phyloP scores from a whole-genome alignment of 2,888 invertebrate species.

The Globia sparganii region DNA sequence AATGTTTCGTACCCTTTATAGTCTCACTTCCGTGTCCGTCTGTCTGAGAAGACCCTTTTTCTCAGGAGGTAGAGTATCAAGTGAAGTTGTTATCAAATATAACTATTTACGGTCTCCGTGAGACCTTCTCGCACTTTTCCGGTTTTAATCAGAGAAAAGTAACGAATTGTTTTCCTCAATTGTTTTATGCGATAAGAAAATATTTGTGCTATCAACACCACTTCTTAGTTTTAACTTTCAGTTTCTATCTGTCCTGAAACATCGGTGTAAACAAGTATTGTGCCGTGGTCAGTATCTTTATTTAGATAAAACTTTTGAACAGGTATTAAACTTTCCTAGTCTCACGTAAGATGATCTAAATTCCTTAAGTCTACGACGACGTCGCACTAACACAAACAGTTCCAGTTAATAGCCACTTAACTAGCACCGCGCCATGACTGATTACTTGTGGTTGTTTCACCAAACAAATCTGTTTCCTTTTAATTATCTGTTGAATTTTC shows the following conservation, averaged over 20 bases:
- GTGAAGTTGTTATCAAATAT: not conserved
- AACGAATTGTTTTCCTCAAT: not conserved
- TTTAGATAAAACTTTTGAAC: not conserved
- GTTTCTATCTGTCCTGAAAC: not conserved
- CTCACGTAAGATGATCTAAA: conserved; percentile 8
- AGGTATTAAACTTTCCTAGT: not conserved
- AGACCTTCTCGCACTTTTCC: not conserved
- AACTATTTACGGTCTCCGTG: not conserved
- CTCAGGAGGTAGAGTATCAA: not conserved
- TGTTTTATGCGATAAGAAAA: not conserved
- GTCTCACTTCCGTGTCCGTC: not conserved
- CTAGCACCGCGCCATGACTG: conserved; percentile 11
- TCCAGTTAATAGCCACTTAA: conserved; percentile 43
- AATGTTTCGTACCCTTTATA: not conserved
- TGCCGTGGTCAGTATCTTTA: not conserved
- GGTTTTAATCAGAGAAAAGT: not conserved
- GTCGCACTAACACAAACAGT: conserved; percentile 26
- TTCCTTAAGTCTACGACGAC: conserved; percentile 19
- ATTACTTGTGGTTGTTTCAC: conserved; percentile 27
- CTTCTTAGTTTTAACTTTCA: too few relatives aligned
- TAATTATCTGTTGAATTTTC: conserved; percentile 45
- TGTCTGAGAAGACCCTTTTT: not conserved
- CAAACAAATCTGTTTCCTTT: conserved; percentile 55
- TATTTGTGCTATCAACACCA: not conserved
- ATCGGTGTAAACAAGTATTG: not conserved